Percentiles rank a stretch among this genome's conserved stretches.
These are phyloP conservation scores for Heliconius cydno DNA, from an alignment of 2,888 invertebrate species.

Conservation along the genomic window DNA sequence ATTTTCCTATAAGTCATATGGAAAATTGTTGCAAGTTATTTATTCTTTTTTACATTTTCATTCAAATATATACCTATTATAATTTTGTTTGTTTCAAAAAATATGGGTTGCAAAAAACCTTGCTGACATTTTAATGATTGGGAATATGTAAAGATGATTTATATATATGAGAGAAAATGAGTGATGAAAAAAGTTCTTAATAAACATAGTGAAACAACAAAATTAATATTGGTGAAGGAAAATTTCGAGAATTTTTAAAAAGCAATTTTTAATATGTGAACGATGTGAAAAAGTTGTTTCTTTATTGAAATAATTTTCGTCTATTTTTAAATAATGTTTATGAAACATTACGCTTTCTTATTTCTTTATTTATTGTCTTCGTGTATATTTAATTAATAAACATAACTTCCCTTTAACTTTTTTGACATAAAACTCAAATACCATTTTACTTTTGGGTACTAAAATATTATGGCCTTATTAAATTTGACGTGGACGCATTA, in stretches of 20 bases:
- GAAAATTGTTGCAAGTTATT: neutral
- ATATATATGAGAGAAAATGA: too few species aligned
- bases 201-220: too few species aligned
- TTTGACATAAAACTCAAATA: neutral
- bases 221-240: too few species aligned
- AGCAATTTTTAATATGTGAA: too few species aligned
- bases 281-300: too few species aligned
- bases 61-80: neutral
- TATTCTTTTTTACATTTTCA: neutral
- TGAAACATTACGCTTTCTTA: too few species aligned
- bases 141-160: neutral
- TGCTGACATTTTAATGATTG: neutral
- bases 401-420: neutral
- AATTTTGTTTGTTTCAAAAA: neutral
- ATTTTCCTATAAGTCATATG: neutral
- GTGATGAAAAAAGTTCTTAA: too few species aligned
- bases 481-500: conserved; percentile 32
- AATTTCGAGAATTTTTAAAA: too few species aligned
- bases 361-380: too few species aligned
- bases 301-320: too few species aligned
- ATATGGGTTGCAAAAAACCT: neutral
- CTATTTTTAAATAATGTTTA: too few species aligned
- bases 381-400: neutral
- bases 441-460: conserved; percentile 20
- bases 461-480: conserved; percentile 33